Percentiles rank a stretch among this genome's conserved stretches.
Conservation (phyloP, 2,888 invertebrate genomes). For the Amphipyra berbera region DNA sequence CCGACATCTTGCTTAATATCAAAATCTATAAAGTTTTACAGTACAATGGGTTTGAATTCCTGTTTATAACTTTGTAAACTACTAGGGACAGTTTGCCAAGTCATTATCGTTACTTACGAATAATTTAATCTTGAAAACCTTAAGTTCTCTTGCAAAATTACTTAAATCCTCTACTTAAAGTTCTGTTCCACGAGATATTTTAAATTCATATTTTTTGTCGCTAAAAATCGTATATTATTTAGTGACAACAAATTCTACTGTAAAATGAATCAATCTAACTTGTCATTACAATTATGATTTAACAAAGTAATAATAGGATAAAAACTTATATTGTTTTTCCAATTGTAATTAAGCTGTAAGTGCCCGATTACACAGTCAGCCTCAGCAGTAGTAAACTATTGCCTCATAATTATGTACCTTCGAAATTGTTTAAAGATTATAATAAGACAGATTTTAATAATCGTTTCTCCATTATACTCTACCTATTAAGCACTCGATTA, state of each 20-base stretch:
- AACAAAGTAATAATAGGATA: neutral
- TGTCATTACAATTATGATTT: conserved; percentile 4
- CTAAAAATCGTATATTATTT: too few relatives aligned
- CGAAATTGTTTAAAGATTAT: too few relatives aligned
- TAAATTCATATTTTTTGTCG: too few relatives aligned
- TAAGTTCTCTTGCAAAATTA: conserved; percentile 9
- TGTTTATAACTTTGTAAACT: conserved; percentile 10
- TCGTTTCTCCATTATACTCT: too few relatives aligned
- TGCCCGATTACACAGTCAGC: conserved; percentile 15
- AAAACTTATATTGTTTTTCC: neutral
- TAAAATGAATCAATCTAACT: neutral
- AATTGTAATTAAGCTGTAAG: neutral
- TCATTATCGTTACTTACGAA: conserved; percentile 31
- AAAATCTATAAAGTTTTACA: conserved; percentile 18
- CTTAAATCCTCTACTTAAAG: conserved; percentile 6
- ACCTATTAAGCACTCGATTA: neutral
- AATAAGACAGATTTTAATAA: too few relatives aligned
- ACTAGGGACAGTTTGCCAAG: conserved; percentile 7
- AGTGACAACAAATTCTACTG: neutral
- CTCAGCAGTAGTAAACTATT: neutral
- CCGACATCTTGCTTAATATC: neutral
- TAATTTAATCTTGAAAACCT: conserved; percentile 27
- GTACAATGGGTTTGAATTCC: conserved; percentile 10
- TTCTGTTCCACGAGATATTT: too few relatives aligned
- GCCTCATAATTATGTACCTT: too few relatives aligned